A percentile compares a stretch with the other conserved stretches of the same genome.
Conservation (phyloP, 2,797 vertebrate genomes). For the Myotis findleyi region DNA sequence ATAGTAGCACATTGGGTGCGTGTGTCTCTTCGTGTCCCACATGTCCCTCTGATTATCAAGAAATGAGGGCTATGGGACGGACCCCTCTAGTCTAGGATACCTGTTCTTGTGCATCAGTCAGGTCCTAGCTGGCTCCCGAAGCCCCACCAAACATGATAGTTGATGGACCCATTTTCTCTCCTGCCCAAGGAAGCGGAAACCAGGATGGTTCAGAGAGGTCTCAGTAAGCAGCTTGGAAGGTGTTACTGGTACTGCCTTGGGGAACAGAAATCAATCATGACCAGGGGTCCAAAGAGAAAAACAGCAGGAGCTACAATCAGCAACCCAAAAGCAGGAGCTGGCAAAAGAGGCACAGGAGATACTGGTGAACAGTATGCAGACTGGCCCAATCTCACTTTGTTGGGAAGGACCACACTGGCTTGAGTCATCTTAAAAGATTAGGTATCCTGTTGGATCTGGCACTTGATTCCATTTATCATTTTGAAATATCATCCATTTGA, state of each 20-base stretch:
- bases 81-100: background rate
- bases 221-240: background rate
- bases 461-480: background rate
- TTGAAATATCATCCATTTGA: background rate
- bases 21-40: background rate
- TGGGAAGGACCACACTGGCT: background rate
- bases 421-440: slow-evolving; percentile 17
- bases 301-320: background rate
- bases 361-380: background rate
- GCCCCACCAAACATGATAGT: background rate
- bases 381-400: background rate
- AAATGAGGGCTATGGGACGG: background rate
- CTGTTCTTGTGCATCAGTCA: background rate
- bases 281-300: background rate
- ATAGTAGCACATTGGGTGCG: background rate
- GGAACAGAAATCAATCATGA: background rate
- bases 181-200: background rate
- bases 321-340: background rate
- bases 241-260: background rate
- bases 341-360: background rate
- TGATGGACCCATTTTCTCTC: background rate
- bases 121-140: background rate
- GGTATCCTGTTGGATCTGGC: background rate
- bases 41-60: background rate
- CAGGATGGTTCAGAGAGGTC: background rate